Conservation (phyloP, 2,113 vertebrate species). For the Anhinga anhinga region DNA sequence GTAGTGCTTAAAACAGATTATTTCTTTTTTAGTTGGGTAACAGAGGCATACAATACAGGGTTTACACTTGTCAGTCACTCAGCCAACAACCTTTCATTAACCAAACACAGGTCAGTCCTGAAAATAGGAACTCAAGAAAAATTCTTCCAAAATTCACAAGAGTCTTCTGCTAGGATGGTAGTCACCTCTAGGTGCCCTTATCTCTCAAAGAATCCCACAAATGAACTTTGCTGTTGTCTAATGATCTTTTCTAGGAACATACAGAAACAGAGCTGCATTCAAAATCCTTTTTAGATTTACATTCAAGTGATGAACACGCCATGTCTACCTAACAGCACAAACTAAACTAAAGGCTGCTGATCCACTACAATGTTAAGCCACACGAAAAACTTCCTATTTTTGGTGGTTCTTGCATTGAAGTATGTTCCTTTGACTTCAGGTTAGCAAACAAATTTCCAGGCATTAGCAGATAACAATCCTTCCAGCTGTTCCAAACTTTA, state of each 20-base stretch:
- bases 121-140: neutral
- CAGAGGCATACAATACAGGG: neutral
- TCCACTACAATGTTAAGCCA: neutral
- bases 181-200: neutral
- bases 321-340: neutral
- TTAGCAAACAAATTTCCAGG: neutral
- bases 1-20: neutral
- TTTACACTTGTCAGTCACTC: neutral
- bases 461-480: neutral
- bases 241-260: neutral
- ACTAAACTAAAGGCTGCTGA: neutral
- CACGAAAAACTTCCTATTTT: neutral
- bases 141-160: neutral
- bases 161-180: neutral
- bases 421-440: neutral
- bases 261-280: neutral
- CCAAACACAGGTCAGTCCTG: neutral
- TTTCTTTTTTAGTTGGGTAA: neutral
- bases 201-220: neutral
- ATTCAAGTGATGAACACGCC: neutral
- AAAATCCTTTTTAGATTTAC: neutral
- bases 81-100: neutral
- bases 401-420: neutral
- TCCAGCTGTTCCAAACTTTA: neutral
- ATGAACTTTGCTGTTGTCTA: neutral